phyloP scores from a whole-genome alignment of 1,140 invertebrate genomes.

The Anthonomus grandis region DNA sequence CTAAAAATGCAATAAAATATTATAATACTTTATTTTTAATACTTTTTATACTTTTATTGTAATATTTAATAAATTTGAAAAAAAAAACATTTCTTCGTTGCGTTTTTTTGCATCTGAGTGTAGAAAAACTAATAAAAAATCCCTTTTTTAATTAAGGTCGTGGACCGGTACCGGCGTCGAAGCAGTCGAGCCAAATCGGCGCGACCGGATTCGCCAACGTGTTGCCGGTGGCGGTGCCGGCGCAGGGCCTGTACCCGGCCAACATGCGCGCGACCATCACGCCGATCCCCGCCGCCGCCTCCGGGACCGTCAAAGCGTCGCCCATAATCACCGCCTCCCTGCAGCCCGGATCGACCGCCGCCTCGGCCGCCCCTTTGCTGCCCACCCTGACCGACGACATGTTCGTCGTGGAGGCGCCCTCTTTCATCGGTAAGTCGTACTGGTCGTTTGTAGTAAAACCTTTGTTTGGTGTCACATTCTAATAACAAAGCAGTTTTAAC shows the following conservation, averaged over 20 bases:
- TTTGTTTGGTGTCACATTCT: not conserved
- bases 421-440: conserved; percentile 61
- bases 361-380: conserved; percentile 64
- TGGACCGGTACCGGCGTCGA: conserved; percentile 52
- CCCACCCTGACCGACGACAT: conserved; percentile 83
- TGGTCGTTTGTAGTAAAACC: not conserved
- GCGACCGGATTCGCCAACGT: conserved; percentile 49
- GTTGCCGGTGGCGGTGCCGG: conserved; percentile 54
- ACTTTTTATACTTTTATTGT: too few species aligned
- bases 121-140: too few species aligned
- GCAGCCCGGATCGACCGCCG: conserved; percentile 50
- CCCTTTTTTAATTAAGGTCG: conserved; percentile 54
- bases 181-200: conserved; percentile 28
- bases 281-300: conserved; percentile 52
- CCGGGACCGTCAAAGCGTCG: conserved; percentile 15
- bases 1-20: too few species aligned
- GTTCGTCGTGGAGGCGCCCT: conserved; percentile 87
- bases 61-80: too few species aligned
- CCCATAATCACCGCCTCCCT: conserved; percentile 27
- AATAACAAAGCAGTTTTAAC: too few species aligned
- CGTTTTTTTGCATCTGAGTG: too few species aligned
- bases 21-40: too few species aligned
- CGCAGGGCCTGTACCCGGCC: conserved; percentile 57
- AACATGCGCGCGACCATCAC: conserved; percentile 60
- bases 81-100: too few species aligned